Base-by-base conservation (phyloP, 2,113 vertebrate species). In the Syrrhaptes paradoxus region DNA sequence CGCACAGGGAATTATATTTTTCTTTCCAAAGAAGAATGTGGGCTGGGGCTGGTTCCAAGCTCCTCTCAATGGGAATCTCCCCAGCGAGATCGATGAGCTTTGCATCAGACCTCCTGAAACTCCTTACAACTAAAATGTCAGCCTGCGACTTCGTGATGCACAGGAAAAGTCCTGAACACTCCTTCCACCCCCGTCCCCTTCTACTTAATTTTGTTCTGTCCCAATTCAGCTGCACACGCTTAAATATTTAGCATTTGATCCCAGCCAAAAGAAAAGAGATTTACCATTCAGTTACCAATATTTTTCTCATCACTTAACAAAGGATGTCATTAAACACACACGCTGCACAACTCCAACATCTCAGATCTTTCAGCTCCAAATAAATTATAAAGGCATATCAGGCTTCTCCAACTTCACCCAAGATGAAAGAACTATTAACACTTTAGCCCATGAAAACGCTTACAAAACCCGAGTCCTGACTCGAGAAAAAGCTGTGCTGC, bases 1-100 rank as follows among this genome's bases (percentile, higher is more conserved):
- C 89, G 57, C 13, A 41, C 12, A 54, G 10, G 18, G 22, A 66
- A 66, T 22, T 54, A 9, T 17, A 4, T 32, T 38, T 54, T 62
- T 38, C 13, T 38, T 52, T 22, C 38, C 29, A 7, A 57, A 28
- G 6, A 13, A 41, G 13, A 51, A 6, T 13, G 29, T 9, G 5
- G 9, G 1, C 1, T 20, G 28, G 13, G 59, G 59, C 11, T 81
- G 5, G 2, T 65, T 67, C n/a, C 51, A 43, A 55, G 22, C 81
- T 54, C 17, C 71, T 24, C 1, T 17, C 32, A 26, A 15, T 0
- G 32, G 41, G 49, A 46, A 36, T 34, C 31, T 81, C 29, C 52
- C 34, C 2, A 0, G 24, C 0, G 4, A n/a, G 21, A 11, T 2
- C 1, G 1, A 6, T 1, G 36, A 57, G 83, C 68, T 78, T 54